Conservation (phyloP, 2,113 vertebrate genomes). For the Sula dactylatra region DNA sequence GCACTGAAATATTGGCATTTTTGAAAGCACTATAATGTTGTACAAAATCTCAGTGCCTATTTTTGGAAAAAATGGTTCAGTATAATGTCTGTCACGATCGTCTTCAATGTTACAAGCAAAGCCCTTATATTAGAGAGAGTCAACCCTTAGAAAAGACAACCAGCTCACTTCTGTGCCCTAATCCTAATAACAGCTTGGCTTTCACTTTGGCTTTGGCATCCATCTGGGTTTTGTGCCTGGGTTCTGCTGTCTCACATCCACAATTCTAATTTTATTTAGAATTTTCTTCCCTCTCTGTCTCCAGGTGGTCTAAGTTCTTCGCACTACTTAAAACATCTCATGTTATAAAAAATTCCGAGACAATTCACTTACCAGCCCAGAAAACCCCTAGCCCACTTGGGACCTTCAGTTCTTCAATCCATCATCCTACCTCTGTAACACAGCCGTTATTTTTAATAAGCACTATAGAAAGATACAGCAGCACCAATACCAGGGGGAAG, state of each 20-base stretch:
- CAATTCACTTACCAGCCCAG: conserved; percentile 41
- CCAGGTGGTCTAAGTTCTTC: neutral
- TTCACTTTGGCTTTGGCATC: neutral
- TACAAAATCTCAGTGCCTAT: neutral
- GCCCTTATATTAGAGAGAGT: neutral
- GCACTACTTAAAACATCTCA: neutral
- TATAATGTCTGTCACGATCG: neutral
- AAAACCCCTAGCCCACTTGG: neutral
- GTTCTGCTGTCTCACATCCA: neutral
- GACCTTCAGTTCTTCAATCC: conserved; percentile 15
- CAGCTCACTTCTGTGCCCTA: neutral
- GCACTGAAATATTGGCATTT: neutral
- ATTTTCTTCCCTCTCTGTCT: neutral
- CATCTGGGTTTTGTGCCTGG: neutral
- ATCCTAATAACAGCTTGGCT: neutral
- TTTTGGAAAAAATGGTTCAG: neutral
- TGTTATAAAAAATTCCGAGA: conserved; percentile 44
- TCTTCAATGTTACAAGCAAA: neutral
- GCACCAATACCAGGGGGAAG: neutral
- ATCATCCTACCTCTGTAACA: conserved; percentile 28
- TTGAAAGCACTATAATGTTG: neutral
- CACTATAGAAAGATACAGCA: conserved; percentile 34
- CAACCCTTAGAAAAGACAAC: neutral
- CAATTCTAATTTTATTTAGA: neutral
- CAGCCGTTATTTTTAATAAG: conserved; percentile 67